These are phyloP conservation scores for Venustoraphidia nigricollis DNA, from an alignment of 2,888 invertebrate genomes.

Conservation along the genomic window DNA sequence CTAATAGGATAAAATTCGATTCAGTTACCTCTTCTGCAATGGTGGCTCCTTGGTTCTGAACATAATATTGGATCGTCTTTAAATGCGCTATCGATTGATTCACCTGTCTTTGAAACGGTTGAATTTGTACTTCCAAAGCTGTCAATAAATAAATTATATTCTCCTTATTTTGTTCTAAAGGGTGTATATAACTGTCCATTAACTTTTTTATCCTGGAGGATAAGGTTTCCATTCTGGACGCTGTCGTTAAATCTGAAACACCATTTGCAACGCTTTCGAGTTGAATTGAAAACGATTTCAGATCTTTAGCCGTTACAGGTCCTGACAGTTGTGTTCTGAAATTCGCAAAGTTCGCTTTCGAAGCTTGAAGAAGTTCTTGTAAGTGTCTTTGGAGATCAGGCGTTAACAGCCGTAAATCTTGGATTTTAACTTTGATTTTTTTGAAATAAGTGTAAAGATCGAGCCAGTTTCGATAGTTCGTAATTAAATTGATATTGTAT, in stretches of 20 bases:
- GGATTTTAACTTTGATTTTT: constrained; percentile 35
- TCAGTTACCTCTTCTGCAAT: constrained; percentile 50
- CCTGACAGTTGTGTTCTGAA: constrained; percentile 39
- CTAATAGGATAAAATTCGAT: not conserved
- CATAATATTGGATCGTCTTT: constrained; percentile 60
- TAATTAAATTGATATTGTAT: constrained; percentile 50
- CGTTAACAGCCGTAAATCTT: constrained; percentile 40
- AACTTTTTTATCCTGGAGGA: constrained; percentile 48
- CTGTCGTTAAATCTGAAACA: constrained; percentile 51
- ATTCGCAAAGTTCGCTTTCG: constrained; percentile 42
- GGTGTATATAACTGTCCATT: constrained; percentile 45
- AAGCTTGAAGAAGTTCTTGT: constrained; percentile 37
- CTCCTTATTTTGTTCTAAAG: constrained; percentile 51
- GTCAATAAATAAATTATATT: constrained; percentile 62
- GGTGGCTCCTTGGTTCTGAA: constrained; percentile 53
- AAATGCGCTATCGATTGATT: constrained; percentile 60
- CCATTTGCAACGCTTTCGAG: constrained; percentile 48
- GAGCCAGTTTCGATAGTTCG: constrained; percentile 47
- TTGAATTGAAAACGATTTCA: constrained; percentile 48
- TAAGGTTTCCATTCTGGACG: constrained; percentile 56
- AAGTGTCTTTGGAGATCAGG: constrained; percentile 39
- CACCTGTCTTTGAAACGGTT: constrained; percentile 53
- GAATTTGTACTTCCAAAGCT: constrained; percentile 54
- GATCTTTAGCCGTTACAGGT: constrained; percentile 43
- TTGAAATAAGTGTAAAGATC: constrained; percentile 37